Evolutionary conservation across 2,113 vertebrate genomes (phyloP), one percentile per base, ranked within the genome.

Genomic region (Dryoscopus gambensis): DNA sequence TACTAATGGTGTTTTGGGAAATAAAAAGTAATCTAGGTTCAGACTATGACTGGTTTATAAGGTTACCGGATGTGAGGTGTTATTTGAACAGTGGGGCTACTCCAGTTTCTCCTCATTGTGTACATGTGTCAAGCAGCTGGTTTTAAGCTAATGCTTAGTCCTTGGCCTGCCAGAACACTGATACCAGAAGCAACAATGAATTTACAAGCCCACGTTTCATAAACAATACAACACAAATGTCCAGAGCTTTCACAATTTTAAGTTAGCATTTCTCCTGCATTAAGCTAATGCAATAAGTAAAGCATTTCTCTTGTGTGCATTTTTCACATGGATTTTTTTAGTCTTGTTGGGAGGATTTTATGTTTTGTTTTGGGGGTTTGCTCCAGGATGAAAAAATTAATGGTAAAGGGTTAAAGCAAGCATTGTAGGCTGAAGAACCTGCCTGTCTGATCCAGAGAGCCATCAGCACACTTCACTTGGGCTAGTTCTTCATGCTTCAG

Each of bases 401-500:
- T 15, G 11, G 4, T 84, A 56, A 90, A 93, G 64, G 40, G 71
- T 93, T 91, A 90, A 95, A 89, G 24, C 15, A 67, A 63, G 16
- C 4, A 2, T 52, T 44, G 35, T 31, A 86, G 47, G 31, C 85
- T 50, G 50, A 69, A 59, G 33, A 96, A 49, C 50, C 46, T 79
- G 69, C 37, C 64, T 55, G 5, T 94, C n/a, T 94, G 44, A 92
- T 80, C 68, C 85, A 60, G 68, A 67, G 52, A 86, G 56, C 64
- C 68, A 37, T 93, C 76, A 84, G 53, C 76, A 81, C 68, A 68
- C 75, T 86, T 87, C 47, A 35, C 64, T 78, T 40, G 27, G 52
- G n/a, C 68, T 86, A n/a, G n/a, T 90, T 94, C 56, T 92, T 90
- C 86, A 78, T 81, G 93, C 93, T 75, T 92, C 90, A 57, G 52